Conservation (phyloP, 2,113 vertebrate genomes). For the Paratilapia polleni region DNA sequence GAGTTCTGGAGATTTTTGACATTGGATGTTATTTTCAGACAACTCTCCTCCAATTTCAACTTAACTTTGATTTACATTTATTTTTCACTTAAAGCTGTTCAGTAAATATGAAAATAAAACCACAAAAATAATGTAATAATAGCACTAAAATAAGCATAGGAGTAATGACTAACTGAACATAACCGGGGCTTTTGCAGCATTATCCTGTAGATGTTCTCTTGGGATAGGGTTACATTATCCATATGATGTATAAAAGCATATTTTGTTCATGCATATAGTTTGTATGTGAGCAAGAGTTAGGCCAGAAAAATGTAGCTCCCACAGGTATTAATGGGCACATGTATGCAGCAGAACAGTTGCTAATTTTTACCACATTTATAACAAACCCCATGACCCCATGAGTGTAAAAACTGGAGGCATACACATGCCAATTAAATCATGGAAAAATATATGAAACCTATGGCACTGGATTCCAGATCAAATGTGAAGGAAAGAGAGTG, state of each 20-base stretch:
- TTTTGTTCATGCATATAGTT: not conserved
- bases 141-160: too few species aligned
- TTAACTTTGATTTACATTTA: not conserved
- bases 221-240: not conserved
- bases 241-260: not conserved
- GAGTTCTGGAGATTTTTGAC: not conserved
- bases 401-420: slow-evolving; percentile 40
- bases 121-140: too few species aligned
- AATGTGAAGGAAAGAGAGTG: slow-evolving; percentile 52
- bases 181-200: too few species aligned
- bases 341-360: slow-evolving; percentile 8
- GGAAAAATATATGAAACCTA: slow-evolving; percentile 53
- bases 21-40: not conserved
- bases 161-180: too few species aligned
- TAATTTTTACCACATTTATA: slow-evolving; percentile 36
- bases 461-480: slow-evolving; percentile 46
- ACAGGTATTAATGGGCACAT: not conserved
- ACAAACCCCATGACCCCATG: slow-evolving; percentile 35
- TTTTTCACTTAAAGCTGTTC: not conserved
- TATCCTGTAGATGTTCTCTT: too few species aligned
- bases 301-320: not conserved
- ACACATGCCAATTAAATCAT: slow-evolving; percentile 55
- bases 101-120: too few species aligned
- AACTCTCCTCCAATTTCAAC: not conserved
- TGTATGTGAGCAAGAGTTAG: not conserved